These are phyloP conservation scores for Diploscapter pachys DNA, from an alignment of 1,140 invertebrate genomes.

Conservation along the genomic window DNA sequence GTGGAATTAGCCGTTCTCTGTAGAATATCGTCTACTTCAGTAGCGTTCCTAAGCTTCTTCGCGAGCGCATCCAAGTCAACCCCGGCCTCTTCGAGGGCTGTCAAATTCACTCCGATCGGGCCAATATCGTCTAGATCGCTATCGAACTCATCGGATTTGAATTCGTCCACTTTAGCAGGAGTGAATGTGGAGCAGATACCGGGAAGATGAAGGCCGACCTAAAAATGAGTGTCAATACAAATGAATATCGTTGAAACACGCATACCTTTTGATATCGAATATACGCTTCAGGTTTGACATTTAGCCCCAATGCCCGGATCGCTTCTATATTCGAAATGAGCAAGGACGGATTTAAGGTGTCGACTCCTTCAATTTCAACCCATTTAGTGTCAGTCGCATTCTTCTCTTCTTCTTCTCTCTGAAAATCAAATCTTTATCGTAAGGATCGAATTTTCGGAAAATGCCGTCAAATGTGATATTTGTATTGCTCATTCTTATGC, in stretches of 20 bases:
- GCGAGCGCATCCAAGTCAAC: constrained; percentile 57
- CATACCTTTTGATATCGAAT: constrained; percentile 44
- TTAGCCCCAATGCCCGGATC: constrained; percentile 36
- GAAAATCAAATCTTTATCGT: constrained; percentile 26
- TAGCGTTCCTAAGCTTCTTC: constrained; percentile 56
- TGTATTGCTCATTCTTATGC: constrained; percentile 33
- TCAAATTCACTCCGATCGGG: constrained; percentile 58
- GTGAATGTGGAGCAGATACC: constrained; percentile 57
- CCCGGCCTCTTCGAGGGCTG: constrained; percentile 50
- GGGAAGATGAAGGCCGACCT: constrained; percentile 43
- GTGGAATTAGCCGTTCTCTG: constrained; percentile 45
- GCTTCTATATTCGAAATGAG: constrained; percentile 41
- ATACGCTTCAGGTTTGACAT: constrained; percentile 42
- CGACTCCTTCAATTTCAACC: background rate
- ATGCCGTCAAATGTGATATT: constrained; percentile 19
- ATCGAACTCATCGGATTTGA: constrained; percentile 57
- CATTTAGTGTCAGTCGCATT: constrained; percentile 53
- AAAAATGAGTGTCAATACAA: background rate
- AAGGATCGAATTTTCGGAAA: constrained; percentile 21
- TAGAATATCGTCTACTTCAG: constrained; percentile 57
- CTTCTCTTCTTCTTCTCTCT: constrained; percentile 44
- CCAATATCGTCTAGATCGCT: constrained; percentile 56
- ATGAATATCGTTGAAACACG: background rate
- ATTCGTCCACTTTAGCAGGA: constrained; percentile 53
- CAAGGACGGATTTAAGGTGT: constrained; percentile 45